These are phyloP conservation scores for Ricordea florida DNA, from an alignment of 92 coral and sea anemone species.

Conservation along the genomic window DNA sequence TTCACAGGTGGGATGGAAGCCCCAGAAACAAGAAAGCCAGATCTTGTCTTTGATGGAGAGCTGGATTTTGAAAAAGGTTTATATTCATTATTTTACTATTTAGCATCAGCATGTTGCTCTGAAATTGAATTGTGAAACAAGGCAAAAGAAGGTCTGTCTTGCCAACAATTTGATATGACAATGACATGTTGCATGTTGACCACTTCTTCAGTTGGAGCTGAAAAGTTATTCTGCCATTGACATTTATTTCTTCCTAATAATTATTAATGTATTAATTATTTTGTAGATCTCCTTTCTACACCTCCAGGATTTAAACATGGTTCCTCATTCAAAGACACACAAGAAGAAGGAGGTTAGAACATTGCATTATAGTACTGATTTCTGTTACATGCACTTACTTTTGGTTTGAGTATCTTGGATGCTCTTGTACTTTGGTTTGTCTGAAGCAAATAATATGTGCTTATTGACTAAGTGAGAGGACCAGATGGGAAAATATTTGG, in stretches of 20 bases:
- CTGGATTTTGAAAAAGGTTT: constrained; percentile 87
- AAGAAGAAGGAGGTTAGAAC: constrained; percentile 46
- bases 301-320: constrained; percentile 85
- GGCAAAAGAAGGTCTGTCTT: too few relatives aligned
- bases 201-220: background rate
- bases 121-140: too few relatives aligned
- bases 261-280: background rate
- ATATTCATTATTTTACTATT: background rate
- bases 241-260: background rate
- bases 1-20: constrained; percentile 81
- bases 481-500: too few relatives aligned
- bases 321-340: constrained; percentile 39
- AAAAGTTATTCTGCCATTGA: background rate
- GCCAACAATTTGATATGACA: too few relatives aligned
- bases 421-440: too few relatives aligned
- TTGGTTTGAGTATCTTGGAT: too few relatives aligned
- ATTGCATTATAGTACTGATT: too few relatives aligned
- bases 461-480: too few relatives aligned
- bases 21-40: constrained; percentile 24
- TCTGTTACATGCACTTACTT: too few relatives aligned
- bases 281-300: constrained; percentile 65
- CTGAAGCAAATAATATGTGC: too few relatives aligned
- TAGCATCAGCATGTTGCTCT: background rate
- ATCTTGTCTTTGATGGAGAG: constrained; percentile 43
- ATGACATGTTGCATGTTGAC: too few relatives aligned